These are phyloP conservation scores for Aleiodes alternator DNA, from an alignment of 2,888 invertebrate species.

Conservation along the genomic window DNA sequence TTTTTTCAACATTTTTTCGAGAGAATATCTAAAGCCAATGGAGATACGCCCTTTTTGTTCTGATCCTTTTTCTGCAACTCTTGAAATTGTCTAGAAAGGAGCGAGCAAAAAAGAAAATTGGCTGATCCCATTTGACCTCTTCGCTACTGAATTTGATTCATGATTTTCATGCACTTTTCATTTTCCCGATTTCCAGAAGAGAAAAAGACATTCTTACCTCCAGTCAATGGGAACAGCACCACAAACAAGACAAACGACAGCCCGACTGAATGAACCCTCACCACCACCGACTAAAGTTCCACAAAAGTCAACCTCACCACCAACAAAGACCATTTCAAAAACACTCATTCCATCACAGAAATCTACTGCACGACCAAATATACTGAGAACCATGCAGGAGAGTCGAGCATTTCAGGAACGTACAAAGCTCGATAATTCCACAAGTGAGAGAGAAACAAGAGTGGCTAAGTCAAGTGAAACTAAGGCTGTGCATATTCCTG, in stretches of 20 bases:
- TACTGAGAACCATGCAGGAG: slow-evolving; percentile 63
- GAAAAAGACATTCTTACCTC: slow-evolving; percentile 76
- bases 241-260: slow-evolving; percentile 76
- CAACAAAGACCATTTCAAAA: slow-evolving; percentile 60
- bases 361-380: slow-evolving; percentile 64
- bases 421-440: slow-evolving; percentile 59
- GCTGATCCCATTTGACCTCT: no score
- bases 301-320: slow-evolving; percentile 62
- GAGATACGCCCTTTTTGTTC: no score
- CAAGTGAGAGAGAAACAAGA: slow-evolving; percentile 48
- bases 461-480: slow-evolving; percentile 60
- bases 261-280: slow-evolving; percentile 69
- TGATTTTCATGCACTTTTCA: background rate
- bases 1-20: no score
- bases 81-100: no score
- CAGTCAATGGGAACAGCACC: slow-evolving; percentile 76
- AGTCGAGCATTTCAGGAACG: slow-evolving; percentile 62
- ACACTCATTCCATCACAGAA: slow-evolving; percentile 63
- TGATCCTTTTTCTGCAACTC: no score
- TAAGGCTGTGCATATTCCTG: slow-evolving; percentile 74
- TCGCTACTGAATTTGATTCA: background rate
- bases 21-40: no score
- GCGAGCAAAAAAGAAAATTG: no score
- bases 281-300: slow-evolving; percentile 61
- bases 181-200: slow-evolving; percentile 72